Conservation (phyloP, 2,113 vertebrate species). For the Notechis scutatus region DNA sequence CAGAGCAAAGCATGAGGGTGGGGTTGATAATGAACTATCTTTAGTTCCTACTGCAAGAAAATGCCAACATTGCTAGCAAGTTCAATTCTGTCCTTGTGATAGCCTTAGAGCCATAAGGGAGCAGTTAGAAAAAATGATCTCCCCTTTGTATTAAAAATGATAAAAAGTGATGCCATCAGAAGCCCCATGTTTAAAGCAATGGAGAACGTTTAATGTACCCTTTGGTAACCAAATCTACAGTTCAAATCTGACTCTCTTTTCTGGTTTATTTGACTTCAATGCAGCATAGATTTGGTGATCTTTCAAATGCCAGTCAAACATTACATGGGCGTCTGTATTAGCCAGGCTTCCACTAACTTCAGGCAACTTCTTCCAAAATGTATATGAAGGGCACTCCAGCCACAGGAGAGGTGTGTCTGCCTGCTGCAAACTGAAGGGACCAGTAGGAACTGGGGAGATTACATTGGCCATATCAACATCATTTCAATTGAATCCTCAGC, state of each 20-base stretch:
- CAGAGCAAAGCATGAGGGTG: neutral
- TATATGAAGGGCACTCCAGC: neutral
- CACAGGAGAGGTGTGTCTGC: neutral
- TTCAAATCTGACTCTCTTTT: neutral
- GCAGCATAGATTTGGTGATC: neutral
- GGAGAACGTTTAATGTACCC: neutral
- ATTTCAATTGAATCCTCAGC: neutral
- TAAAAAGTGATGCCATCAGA: neutral
- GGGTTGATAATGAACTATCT: neutral
- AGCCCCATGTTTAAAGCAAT: neutral
- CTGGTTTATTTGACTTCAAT: neutral
- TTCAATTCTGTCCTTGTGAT: neutral
- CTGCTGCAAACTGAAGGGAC: neutral
- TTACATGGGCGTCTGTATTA: too few species aligned
- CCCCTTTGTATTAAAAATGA: neutral
- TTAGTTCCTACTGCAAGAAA: neutral
- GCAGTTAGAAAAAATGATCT: neutral
- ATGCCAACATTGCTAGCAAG: neutral
- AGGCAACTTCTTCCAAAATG: neutral
- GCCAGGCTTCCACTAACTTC: too few species aligned
- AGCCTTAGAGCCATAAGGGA: neutral
- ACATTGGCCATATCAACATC: neutral
- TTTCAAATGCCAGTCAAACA: neutral
- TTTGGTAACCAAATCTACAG: neutral
- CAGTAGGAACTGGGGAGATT: neutral